Conservation (phyloP, 2,797 vertebrate genomes). For the Microchirus variegatus region DNA sequence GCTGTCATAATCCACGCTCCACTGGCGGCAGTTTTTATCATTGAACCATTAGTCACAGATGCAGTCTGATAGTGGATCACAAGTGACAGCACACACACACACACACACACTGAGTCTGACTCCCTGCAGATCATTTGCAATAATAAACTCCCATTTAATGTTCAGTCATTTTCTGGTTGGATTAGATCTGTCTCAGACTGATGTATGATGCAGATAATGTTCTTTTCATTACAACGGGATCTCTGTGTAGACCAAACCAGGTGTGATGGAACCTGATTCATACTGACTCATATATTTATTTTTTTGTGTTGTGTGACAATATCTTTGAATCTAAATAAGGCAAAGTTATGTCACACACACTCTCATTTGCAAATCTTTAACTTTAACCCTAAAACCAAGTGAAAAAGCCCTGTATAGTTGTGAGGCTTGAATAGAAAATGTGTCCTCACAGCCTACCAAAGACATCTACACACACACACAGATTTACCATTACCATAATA, state of each 20-base stretch:
- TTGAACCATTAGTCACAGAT: conserved; percentile 55
- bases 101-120: conserved; percentile 13
- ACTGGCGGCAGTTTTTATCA: conserved; percentile 46
- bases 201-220: conserved; percentile 6
- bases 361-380: too few species aligned
- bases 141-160: conserved; percentile 31
- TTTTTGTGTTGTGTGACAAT: too few species aligned
- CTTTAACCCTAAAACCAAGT: too few species aligned
- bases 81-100: conserved; percentile 23
- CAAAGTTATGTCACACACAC: too few species aligned
- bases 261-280: not conserved
- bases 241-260: not conserved
- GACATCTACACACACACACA: too few species aligned
- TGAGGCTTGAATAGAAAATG: too few species aligned
- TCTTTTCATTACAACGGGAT: conserved; percentile 4
- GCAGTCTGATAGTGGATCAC: conserved; percentile 26
- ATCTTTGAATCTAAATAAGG: too few species aligned
- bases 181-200: not conserved
- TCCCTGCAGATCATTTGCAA: not conserved
- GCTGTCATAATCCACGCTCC: conserved; percentile 52
- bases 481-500: too few species aligned
- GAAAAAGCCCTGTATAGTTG: too few species aligned
- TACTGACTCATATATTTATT: not conserved
- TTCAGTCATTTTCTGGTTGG: not conserved
- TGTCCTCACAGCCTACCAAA: too few species aligned